Base-by-base conservation (phyloP, 2,113 vertebrate genomes). In the Lepus europaeus region DNA sequence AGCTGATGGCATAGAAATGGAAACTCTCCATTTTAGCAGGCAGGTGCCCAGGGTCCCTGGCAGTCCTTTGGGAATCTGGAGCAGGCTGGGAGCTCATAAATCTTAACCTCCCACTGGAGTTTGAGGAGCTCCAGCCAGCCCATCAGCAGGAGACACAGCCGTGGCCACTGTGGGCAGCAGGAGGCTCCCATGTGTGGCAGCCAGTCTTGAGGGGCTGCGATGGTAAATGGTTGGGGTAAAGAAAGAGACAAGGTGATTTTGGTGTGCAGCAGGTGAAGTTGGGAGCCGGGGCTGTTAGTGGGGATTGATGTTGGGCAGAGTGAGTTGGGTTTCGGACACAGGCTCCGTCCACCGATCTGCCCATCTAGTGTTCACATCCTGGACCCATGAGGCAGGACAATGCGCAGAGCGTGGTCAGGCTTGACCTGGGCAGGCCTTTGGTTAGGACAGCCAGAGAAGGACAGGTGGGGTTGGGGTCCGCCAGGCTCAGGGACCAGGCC, bases 261-360 rank as follows among this genome's bases (percentile, higher is more conserved):
- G 13, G 59, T 83, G 64, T 39, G 49, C 33, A 13, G 12, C 69
- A 64, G 7, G 10, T 87, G 29, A 63, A 73, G 8, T 36, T 0
- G 3, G 22, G 63, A 31, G 4, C 33, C 39, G 13, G 56, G 68
- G 51, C 14, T 89, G n/a, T 91, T 90, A 78, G 53, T n/a, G 27
- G 72, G 19, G 27, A 31, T 12, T 7, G 36, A n/a, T n/a, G 25
- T 90, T 72, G 74, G 2, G 1, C 6, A 9, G 82, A 79, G 17
- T 89, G 49, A 82, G 20, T 14, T 81, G 66, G 63, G 31, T 39
- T 94, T 74, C 80, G 4, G 20, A 70, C 33, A 90, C 87, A 89
- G 74, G 33, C 53, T 39, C 68, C 13, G 64, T 31, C 59, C 11
- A 36, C 49, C 36, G 2, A 13, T n/a, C 27, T 3, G 39, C 14